These are phyloP conservation scores for Sialis lutaria DNA, from an alignment of 2,888 invertebrate species.

Conservation along the genomic window DNA sequence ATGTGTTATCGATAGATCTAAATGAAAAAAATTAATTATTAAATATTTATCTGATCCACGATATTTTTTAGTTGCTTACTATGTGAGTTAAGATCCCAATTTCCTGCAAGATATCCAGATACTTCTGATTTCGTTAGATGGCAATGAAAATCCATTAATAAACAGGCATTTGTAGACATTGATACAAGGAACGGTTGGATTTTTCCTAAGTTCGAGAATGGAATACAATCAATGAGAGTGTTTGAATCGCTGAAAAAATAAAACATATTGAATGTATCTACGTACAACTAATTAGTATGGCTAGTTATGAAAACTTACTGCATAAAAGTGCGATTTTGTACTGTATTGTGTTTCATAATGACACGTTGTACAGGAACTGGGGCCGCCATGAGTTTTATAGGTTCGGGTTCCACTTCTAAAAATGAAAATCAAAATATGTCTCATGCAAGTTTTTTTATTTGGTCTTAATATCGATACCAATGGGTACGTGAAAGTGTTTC, in stretches of 20 bases:
- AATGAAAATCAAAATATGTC: too few species aligned
- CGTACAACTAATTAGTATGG: not conserved
- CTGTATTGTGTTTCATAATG: conserved; percentile 59
- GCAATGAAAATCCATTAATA: conserved; percentile 84
- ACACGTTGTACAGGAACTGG: conserved; percentile 42
- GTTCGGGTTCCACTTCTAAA: conserved; percentile 38
- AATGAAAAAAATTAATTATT: conserved; percentile 15
- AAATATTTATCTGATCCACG: not conserved
- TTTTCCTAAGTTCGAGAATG: conserved; percentile 74
- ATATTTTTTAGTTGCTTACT: conserved; percentile 41
- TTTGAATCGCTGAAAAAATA: conserved; percentile 60
- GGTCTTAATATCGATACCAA: too few species aligned
- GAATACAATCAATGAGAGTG: conserved; percentile 74
- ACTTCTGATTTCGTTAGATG: conserved; percentile 89
- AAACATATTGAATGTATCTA: conserved; percentile 1
- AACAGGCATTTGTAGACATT: conserved; percentile 68
- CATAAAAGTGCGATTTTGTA: conserved; percentile 55
- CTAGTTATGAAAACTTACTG: conserved; percentile 47
- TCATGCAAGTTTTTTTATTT: too few species aligned
- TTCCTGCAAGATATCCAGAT: conserved; percentile 88
- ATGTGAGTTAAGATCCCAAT: conserved; percentile 87
- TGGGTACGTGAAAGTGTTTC: too few species aligned
- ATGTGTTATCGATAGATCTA: conserved; percentile 72
- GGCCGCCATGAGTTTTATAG: conserved; percentile 23
- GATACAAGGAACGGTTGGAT: conserved; percentile 85